Base-by-base conservation (phyloP, 2,888 invertebrate species). In the Acrocera orbiculus region DNA sequence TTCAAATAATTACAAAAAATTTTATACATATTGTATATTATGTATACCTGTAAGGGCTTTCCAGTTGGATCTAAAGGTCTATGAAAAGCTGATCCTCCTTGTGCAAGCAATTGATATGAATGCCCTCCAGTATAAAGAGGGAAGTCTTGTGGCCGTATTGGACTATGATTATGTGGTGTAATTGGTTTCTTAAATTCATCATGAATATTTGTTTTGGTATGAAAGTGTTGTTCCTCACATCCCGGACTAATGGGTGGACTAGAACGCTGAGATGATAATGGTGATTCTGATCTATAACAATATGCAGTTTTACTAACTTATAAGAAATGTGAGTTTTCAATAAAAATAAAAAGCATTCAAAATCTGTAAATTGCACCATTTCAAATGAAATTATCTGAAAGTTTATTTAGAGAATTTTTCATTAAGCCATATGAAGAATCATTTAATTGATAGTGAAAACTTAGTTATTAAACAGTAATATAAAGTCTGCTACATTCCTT, bases 221-320 rank as follows among this genome's bases (percentile, higher is more conserved):
- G 56, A 39, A 42, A 1, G 20, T 61, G 60, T 41, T 66, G 73
- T 32, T 79, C 81, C 51, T 85, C 85, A 20, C 81, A 82, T 3
- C 83, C 83, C 0, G 83, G 83, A 8, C 83, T 83, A 28, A 85
- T 85, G 1, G 83, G 82, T 1, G 83, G 83, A 56, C 82, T 82
- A 36, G 76, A 76, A 47, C 75, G 75, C 41, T 71, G 71, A 20
- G 76, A 69, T 6, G 66, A 76, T 36, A 51, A 50, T 31, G 61
- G 61, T 45, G 61, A 61, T 47, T 60, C 61, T 6, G 61, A 61
- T 51, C 61, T 60, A 40, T 3, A 42, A 42, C 19, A 4, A 23
- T 8, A 11, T 19, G 19, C 8, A 8, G 19, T 19, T n/a, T n/a
- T n/a, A n/a, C n/a, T n/a, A n/a, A n/a, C n/a, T n/a, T n/a, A n/a